phyloP scores from a whole-genome alignment of 2,888 invertebrate species.

The Alloplasta piceator region DNA sequence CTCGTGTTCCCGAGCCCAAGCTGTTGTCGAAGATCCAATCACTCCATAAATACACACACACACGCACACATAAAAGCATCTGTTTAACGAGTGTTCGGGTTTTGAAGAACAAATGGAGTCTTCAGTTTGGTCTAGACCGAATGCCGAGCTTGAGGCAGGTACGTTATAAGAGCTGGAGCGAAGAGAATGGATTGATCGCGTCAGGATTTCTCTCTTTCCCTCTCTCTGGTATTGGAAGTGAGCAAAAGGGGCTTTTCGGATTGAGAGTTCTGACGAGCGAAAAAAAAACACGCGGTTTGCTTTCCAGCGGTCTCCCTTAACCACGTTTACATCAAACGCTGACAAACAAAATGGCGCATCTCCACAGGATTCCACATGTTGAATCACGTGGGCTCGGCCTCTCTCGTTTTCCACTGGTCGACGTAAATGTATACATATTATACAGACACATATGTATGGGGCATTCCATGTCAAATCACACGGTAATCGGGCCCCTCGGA shows the following conservation, averaged over 20 bases:
- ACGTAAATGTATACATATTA: not conserved
- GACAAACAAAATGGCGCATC: constrained; percentile 22
- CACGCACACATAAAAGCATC: constrained; percentile 3
- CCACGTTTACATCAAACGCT: not conserved
- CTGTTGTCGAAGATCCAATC: constrained; percentile 50
- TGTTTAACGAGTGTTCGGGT: constrained; percentile 21
- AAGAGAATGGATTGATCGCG: constrained; percentile 48
- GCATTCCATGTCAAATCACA: no score
- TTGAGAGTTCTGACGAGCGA: constrained; percentile 36
- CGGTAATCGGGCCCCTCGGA: no score
- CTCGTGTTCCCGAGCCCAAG: constrained; percentile 48
- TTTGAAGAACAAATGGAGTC: constrained; percentile 22
- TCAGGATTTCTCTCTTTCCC: constrained; percentile 11
- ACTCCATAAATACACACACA: not conserved
- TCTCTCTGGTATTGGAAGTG: not conserved
- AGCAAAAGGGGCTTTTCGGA: constrained; percentile 11
- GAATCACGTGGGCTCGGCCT: not conserved
- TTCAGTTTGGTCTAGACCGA: constrained; percentile 31
- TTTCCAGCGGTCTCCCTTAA: constrained; percentile 7
- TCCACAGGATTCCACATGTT: not conserved
- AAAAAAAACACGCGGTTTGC: constrained; percentile 25
- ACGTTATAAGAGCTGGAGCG: constrained; percentile 12
- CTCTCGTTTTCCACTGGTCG: not conserved
- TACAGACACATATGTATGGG: constrained; percentile 12
- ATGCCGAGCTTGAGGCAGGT: constrained; percentile 36